Percentiles rank a stretch among this genome's conserved stretches.
Evolutionary conservation across 2,888 invertebrate species (phyloP).

Genomic region (Dolomedes plantarius): DNA sequence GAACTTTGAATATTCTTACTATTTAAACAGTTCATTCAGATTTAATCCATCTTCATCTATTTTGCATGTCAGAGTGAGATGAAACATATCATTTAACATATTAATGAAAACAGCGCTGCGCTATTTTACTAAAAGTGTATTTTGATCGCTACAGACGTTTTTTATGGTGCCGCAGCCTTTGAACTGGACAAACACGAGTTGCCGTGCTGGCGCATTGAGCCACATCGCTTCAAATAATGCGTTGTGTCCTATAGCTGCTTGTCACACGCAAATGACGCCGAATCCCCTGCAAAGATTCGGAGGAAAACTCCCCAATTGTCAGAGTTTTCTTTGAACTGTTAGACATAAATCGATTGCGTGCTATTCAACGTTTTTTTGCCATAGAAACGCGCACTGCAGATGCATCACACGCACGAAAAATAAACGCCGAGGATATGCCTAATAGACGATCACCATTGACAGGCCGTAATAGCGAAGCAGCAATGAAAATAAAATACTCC

Average conservation of each 20-base stretch:
- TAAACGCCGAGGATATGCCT: constrained; percentile 29
- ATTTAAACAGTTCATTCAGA: too few species aligned
- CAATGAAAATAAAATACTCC: not conserved
- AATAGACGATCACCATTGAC: constrained; percentile 11
- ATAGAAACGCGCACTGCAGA: constrained; percentile 66
- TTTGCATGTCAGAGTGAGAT: too few species aligned
- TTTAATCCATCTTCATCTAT: too few species aligned
- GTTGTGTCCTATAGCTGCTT: not conserved
- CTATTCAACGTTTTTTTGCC: constrained; percentile 55
- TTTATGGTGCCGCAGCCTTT: too few species aligned
- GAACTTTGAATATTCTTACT: too few species aligned
- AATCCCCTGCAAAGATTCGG: not conserved
- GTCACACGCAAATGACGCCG: not conserved
- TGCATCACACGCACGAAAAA: constrained; percentile 43
- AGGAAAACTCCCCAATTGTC: constrained; percentile 40
- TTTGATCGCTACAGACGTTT: too few species aligned
- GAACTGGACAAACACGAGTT: too few species aligned
- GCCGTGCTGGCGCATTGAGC: not conserved
- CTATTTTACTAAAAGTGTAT: too few species aligned
- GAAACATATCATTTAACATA: too few species aligned
- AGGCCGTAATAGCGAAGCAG: not conserved
- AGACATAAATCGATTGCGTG: constrained; percentile 57
- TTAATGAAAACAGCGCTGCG: too few species aligned
- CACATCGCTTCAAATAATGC: not conserved
- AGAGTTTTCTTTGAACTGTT: constrained; percentile 29